Evolutionary conservation across 2,888 invertebrate species (phyloP).

Genomic region (Drosophila flavopinicola): DNA sequence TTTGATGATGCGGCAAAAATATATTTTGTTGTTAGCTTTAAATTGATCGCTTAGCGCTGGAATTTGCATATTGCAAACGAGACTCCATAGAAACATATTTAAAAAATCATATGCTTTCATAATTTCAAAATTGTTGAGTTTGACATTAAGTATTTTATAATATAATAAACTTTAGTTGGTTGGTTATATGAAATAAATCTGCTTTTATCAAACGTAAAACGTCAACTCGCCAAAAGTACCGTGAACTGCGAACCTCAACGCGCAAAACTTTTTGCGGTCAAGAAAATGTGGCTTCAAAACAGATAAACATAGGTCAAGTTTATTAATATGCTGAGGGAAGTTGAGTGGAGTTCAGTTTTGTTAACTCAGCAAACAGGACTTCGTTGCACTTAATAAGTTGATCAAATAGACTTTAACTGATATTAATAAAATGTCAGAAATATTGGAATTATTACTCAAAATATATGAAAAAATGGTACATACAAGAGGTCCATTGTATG

Average conservation of each 20-base stretch:
- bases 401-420: neutral
- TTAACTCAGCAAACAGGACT: neutral
- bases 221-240: constrained; percentile 3
- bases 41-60: constrained; percentile 9
- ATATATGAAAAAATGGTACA: neutral
- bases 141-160: neutral
- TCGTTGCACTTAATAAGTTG: neutral
- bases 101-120: constrained; percentile 10
- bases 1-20: constrained; percentile 57
- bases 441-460: neutral
- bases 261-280: constrained; percentile 36
- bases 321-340: constrained; percentile 3
- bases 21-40: constrained; percentile 14
- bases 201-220: constrained; percentile 5
- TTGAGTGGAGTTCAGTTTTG: neutral
- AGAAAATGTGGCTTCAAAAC: constrained; percentile 9
- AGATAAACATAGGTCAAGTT: constrained; percentile 16
- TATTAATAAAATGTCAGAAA: neutral
- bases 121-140: neutral
- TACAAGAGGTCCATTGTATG: constrained; percentile 7
- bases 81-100: constrained; percentile 1
- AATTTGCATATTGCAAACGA: constrained; percentile 1
- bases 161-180: constrained; percentile 5
- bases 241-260: constrained; percentile 33
- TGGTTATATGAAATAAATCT: constrained; percentile 5